These are phyloP conservation scores for Hirtodrosophila duncani DNA, from an alignment of 2,888 invertebrate genomes.

Conservation along the genomic window DNA sequence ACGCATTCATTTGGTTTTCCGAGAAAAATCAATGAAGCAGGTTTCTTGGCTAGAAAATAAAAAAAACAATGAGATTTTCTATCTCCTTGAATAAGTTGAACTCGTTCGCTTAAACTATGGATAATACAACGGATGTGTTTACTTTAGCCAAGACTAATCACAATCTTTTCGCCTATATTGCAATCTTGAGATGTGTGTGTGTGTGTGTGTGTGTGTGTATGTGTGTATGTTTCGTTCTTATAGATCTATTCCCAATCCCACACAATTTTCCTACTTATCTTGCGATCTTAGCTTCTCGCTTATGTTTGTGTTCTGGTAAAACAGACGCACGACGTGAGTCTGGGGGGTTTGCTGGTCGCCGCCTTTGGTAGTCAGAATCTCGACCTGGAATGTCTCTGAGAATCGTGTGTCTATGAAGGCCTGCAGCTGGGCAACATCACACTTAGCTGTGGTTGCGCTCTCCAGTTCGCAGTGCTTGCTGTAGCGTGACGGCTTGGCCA, in stretches of 20 bases:
- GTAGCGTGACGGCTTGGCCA: constrained; percentile 80
- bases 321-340: constrained; percentile 67
- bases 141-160: constrained; percentile 61
- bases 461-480: constrained; percentile 83
- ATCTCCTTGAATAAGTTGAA: constrained; percentile 45
- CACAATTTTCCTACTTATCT: constrained; percentile 35
- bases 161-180: constrained; percentile 49
- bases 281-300: constrained; percentile 62
- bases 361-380: constrained; percentile 65
- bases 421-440: constrained; percentile 82
- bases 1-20: constrained; percentile 59
- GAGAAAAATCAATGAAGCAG: constrained; percentile 66
- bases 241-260: not conserved
- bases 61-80: constrained; percentile 33
- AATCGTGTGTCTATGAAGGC: constrained; percentile 84
- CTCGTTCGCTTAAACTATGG: constrained; percentile 54
- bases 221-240: constrained; percentile 24
- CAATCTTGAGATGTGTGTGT: constrained; percentile 36
- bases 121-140: constrained; percentile 57
- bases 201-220: constrained; percentile 1
- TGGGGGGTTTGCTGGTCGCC: constrained; percentile 42
- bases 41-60: constrained; percentile 41
- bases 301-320: constrained; percentile 75
- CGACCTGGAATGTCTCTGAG: constrained; percentile 78
- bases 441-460: constrained; percentile 79